Base-by-base conservation (phyloP, 2,797 vertebrate species). In the Amphiprion clarkii region DNA sequence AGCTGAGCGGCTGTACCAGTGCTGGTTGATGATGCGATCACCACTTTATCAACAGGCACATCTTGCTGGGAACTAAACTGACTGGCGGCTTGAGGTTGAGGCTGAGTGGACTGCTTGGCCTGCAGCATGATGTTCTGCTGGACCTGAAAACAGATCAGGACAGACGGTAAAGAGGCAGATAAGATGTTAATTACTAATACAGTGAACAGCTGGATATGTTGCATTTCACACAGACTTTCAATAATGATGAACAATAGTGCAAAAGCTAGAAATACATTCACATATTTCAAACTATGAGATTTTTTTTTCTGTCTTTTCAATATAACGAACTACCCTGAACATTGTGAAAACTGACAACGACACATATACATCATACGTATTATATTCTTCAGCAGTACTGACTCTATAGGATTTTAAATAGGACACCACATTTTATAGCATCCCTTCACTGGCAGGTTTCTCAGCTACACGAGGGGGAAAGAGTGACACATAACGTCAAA, bases 121-220 rank as follows among this genome's bases (percentile, higher is more conserved):
- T 97, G 96, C 48, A 97, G 89, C 68, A 98, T 88, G 71, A 97
- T 95, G 82, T 90, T 96, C 64, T 97, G 96, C 29, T 97, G 96
- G 74, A 97, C 92, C 97, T 98, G 88, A 31, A 74, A 57, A 82
- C 78, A 72, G 19, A 64, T 42, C 14, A 55, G 12, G 17, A 64
- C 4, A 25, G 4, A 27, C 27, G 27, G 27, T 27, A 27, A 27
- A 27, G 27, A 10, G 17, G 61, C 4, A 25, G 3, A 54, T 57
- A 4, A 21, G 16, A 1, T 42, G n/a, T 36, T 2, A 36, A 57
- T 33, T 11, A 44, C 11, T 4, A 44, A 61, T 33, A 16, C 11
- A 48, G 12, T 57, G 25, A n/a, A 19, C 42, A 25, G 3, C 42
- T 31, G 14, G 23, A 46, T 25, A 25, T 21, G 1, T 3, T n/a